phyloP scores from a whole-genome alignment of 2,113 vertebrate species.

The Aramus guarauna region DNA sequence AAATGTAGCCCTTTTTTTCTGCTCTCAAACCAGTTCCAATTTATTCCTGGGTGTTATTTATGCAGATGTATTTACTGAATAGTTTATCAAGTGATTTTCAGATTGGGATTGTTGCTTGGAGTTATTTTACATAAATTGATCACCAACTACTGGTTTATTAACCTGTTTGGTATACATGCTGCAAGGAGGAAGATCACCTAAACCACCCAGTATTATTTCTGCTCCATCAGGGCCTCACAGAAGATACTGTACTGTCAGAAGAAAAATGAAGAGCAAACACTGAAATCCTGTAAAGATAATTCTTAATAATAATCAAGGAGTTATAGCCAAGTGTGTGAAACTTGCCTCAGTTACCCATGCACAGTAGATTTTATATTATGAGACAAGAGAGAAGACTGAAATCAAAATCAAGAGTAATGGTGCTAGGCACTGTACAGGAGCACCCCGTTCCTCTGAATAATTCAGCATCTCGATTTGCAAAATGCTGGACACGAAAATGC shows the following conservation, averaged over 20 bases:
- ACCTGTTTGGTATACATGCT: not conserved
- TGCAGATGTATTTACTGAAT: constrained; percentile 24
- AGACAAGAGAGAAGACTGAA: not conserved
- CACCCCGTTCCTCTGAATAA: not conserved
- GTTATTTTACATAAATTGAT: constrained; percentile 13
- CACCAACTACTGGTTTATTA: not conserved
- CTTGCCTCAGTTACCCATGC: not conserved
- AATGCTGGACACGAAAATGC: not conserved
- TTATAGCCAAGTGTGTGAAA: not conserved
- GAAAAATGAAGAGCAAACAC: not conserved
- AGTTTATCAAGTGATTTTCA: constrained; percentile 45
- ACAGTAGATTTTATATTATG: not conserved
- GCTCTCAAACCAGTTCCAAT: not conserved
- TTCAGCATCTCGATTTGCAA: not conserved
- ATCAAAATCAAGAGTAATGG: not conserved
- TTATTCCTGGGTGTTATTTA: constrained; percentile 13
- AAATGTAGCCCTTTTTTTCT: not conserved
- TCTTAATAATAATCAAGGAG: not conserved
- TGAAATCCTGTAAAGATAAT: not conserved
- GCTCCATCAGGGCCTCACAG: not conserved
- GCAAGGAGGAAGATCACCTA: not conserved
- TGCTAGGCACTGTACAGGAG: not conserved
- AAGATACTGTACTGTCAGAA: not conserved
- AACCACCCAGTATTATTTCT: not conserved
- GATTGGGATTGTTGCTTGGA: not conserved